Evolutionary conservation across 2,888 invertebrate genomes (phyloP).

Genomic region (Clunio marinus): DNA sequence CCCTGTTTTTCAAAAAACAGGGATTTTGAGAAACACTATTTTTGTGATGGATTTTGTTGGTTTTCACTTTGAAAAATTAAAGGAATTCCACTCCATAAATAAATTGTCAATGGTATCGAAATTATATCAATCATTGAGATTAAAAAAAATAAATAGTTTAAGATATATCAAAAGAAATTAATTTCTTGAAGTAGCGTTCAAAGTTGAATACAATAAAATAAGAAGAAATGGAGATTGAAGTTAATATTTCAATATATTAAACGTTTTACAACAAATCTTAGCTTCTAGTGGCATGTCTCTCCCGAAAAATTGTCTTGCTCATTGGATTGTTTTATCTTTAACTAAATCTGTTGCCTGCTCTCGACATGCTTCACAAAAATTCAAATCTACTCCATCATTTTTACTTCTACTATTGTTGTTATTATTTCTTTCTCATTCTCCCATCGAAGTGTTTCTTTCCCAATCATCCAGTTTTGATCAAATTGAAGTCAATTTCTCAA

Average conservation of each 20-base stretch:
- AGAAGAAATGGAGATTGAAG: not conserved
- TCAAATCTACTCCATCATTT: slow-evolving; percentile 33
- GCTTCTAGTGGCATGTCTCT: slow-evolving; percentile 25
- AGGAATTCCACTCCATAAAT: too few species aligned
- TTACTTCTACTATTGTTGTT: not conserved
- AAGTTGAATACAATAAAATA: too few species aligned
- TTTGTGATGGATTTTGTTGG: too few species aligned
- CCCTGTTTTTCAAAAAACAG: too few species aligned
- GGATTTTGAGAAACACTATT: too few species aligned
- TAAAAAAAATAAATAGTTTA: too few species aligned
- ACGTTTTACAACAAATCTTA: not conserved
- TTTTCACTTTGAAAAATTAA: too few species aligned
- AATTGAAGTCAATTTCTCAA: not conserved
- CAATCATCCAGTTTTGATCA: slow-evolving; percentile 13
- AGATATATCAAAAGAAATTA: not conserved
- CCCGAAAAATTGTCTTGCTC: not conserved
- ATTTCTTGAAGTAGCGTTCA: not conserved
- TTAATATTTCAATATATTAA: slow-evolving; percentile 14
- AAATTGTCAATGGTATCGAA: not conserved
- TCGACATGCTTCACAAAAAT: slow-evolving; percentile 17
- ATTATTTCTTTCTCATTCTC: not conserved
- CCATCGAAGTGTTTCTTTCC: not conserved
- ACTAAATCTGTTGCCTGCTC: slow-evolving; percentile 14
- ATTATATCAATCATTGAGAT: not conserved
- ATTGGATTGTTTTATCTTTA: slow-evolving; percentile 4